Evolutionary conservation across 2,113 vertebrate species (phyloP), one percentile per base, ranked within the genome.

Genomic region (Heteronetta atricapilla): DNA sequence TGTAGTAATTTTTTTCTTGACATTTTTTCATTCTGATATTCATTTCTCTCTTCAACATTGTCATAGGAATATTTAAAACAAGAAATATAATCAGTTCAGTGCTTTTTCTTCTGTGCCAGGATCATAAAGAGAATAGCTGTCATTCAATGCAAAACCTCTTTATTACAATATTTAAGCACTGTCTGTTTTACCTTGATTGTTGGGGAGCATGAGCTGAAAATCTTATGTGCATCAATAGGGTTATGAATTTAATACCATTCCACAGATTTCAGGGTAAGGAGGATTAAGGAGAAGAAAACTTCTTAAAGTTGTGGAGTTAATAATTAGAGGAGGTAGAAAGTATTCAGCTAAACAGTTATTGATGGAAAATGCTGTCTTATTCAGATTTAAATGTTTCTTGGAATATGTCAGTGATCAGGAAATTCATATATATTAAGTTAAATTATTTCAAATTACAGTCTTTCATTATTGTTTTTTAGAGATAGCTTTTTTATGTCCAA

Each of bases 61-160:
- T 97, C 95, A 97, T 86, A 97, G 97, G 93, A 97, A 97, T 97
- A 97, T 97, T 97, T 97, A 97, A 97, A 96, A 59, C 63, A 96
- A 96, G 96, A 95, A 97, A 95, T 96, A 96, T 94, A 96, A 96
- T 96, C 88, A 93, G 90, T 89, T 93, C 94, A 85, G 93, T 94
- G 62, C 95, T 95, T 97, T 94, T 95, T 93, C 95, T 97, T 67
- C 74, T 78, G 89, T 79, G 74, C 82, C n/a, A 62, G 86, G 94
- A 94, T 91, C 95, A 91, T 90, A 96, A 96, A 84, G 60, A 78
- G 86, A 90, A 67, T 93, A 96, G 90, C 94, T 96, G 89, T 90
- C 90, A 91, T 90, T 94, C 79, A 63, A 46, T 87, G 78, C 42
- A 80, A 95, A 96, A 97, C 87, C 74, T 95, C 95, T 95, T 93